Evolutionary conservation across 2,113 vertebrate species (phyloP), one percentile per base, ranked within the genome.

Genomic region (Salminus brasiliensis): DNA sequence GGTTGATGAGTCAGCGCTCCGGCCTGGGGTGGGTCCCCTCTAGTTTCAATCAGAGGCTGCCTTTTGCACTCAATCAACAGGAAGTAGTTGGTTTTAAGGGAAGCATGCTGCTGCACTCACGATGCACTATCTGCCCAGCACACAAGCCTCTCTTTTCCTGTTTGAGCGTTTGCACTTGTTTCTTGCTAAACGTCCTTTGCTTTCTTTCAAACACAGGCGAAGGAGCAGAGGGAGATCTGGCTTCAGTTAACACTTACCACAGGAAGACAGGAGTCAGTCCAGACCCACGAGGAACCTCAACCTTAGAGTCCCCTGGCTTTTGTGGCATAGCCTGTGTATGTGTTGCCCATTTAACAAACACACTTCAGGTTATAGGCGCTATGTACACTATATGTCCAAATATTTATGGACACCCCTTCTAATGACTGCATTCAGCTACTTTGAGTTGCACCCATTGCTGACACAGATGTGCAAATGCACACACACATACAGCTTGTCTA

Each of bases 51-150:
- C 29, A 78, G 12, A 52, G 66, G 79, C 47, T 60, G 12, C 55
- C 16, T 16, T 55, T 63, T 63, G 65, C 75, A 21, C 55, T 47
- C 60, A 78, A 16, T 49, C 34, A 76, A 70, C 76, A 85, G 84
- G 80, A 85, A 80, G 84, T 85, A 82, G 60, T 82, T 85, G 80
- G 70, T 25, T 79, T 76, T 23, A 43, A 76, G 59, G 77, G 23
- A 72, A 68, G 39, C 30, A 29, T 18, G 53, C 47, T 59, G 60
- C 52, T 52, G 69, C 41, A 57, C 59, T 52, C 53, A 45, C n/a
- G 13, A 45, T 59, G 66, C 43, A 11, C 78, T 85, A 85, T 85
- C 84, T 80, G 83, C 30, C 45, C 23, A 13, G 52, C 63, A 36
- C 77, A 85, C 63, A 73, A n/a, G 63, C 34, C 68, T 72, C 73